phyloP scores from a whole-genome alignment of 2,888 invertebrate genomes.

The Drosophila barbarae region DNA sequence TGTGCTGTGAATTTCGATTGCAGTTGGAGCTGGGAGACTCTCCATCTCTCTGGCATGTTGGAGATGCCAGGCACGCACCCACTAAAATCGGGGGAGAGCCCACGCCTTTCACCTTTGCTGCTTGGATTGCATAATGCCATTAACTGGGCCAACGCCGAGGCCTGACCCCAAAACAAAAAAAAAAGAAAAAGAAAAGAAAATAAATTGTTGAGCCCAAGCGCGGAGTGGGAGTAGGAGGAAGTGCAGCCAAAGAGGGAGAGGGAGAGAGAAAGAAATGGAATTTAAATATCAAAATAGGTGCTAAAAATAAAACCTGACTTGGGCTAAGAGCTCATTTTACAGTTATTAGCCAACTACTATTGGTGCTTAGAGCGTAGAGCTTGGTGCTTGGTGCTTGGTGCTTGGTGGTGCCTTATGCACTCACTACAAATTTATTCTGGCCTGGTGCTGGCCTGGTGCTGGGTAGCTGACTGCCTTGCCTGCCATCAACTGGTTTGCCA shows the following conservation, averaged over 20 bases:
- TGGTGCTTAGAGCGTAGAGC: constrained; percentile 5
- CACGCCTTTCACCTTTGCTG: constrained; percentile 66
- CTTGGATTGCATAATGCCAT: constrained; percentile 55
- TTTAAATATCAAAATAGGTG: constrained; percentile 7
- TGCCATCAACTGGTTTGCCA: constrained; percentile 26
- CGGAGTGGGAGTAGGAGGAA: constrained; percentile 1
- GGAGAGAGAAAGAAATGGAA: not conserved
- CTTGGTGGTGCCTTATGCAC: constrained; percentile 45
- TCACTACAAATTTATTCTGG: constrained; percentile 62
- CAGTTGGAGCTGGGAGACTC: constrained; percentile 1
- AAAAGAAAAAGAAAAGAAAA: constrained; percentile 15
- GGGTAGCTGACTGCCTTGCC: constrained; percentile 5
- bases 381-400: constrained; percentile 13
- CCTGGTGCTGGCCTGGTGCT: constrained; percentile 40
- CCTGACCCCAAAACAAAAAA: constrained; percentile 13
- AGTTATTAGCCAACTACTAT: constrained; percentile 63
- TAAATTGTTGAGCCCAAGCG: not conserved
- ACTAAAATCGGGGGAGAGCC: constrained; percentile 18
- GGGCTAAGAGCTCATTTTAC: constrained; percentile 53
- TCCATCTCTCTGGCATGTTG: constrained; percentile 29
- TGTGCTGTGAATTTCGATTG: constrained; percentile 53
- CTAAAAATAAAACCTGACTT: constrained; percentile 31
- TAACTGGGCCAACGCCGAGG: constrained; percentile 16
- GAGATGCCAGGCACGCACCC: constrained; percentile 52
- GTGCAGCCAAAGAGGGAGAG: not conserved